Percentiles rank a stretch among this genome's conserved stretches.
Evolutionary conservation across 2,888 invertebrate genomes (phyloP).

Genomic region (Nysson spinosus): DNA sequence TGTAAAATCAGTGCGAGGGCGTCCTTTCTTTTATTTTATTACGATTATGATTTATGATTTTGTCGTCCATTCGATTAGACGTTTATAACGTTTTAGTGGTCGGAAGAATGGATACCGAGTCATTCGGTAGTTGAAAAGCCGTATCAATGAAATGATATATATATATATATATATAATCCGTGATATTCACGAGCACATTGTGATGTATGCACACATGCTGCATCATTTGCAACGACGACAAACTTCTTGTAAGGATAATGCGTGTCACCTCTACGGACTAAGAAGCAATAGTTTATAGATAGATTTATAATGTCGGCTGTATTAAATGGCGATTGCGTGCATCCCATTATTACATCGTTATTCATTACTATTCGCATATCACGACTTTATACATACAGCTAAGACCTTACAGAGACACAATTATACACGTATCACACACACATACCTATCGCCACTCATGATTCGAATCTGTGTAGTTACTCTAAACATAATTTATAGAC

Average conservation of each 20-base stretch:
- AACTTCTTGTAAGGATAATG: constrained; percentile 45
- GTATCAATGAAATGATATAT: no score
- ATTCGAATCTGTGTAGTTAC: constrained; percentile 31
- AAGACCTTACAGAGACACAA: constrained; percentile 33
- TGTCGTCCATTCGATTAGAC: constrained; percentile 26
- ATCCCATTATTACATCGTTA: constrained; percentile 55
- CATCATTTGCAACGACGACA: constrained; percentile 40
- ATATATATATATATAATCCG: constrained; percentile 43
- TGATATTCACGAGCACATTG: constrained; percentile 54
- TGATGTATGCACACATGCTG: constrained; percentile 44
- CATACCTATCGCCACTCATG: no score
- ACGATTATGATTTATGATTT: neutral
- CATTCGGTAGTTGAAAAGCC: constrained; percentile 31
- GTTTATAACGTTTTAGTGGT: constrained; percentile 32
- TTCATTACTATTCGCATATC: constrained; percentile 58
- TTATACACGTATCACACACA: no score
- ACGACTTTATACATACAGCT: constrained; percentile 54
- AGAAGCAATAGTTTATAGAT: constrained; percentile 59
- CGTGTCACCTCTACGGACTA: constrained; percentile 50
- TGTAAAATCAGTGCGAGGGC: constrained; percentile 42
- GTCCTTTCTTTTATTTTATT: no score
- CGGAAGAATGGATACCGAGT: constrained; percentile 36
- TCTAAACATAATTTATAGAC: constrained; percentile 42
- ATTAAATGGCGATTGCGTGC: constrained; percentile 55
- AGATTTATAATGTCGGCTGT: constrained; percentile 56